These are phyloP conservation scores for Corynorhinus townsendii DNA, from an alignment of 2,113 vertebrate genomes.

Conservation along the genomic window DNA sequence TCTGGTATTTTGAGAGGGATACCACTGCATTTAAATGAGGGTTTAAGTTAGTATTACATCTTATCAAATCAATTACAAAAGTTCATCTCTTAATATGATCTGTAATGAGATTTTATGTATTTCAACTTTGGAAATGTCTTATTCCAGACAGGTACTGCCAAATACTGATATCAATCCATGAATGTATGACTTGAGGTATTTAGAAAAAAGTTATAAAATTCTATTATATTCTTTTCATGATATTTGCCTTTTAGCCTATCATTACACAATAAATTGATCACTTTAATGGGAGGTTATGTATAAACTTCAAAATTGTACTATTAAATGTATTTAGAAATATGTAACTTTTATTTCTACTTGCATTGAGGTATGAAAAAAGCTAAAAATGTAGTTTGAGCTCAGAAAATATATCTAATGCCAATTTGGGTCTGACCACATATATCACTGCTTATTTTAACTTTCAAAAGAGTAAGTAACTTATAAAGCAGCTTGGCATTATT, in stretches of 20 bases:
- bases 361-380: neutral
- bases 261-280: neutral
- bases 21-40: neutral
- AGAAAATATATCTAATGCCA: neutral
- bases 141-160: neutral
- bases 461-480: neutral
- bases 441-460: neutral
- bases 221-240: neutral
- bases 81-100: neutral
- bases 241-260: neutral
- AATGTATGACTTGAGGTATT: neutral
- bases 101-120: constrained; percentile 12
- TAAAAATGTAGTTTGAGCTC: neutral
- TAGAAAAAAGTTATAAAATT: neutral
- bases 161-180: neutral
- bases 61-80: neutral
- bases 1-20: neutral
- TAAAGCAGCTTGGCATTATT: neutral
- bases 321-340: neutral
- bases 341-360: neutral
- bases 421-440: neutral
- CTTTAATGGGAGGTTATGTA: neutral
- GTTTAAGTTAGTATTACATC: neutral
- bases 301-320: neutral
- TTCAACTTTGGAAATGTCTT: constrained; percentile 29